Evolutionary conservation across 2,113 vertebrate genomes (phyloP), one percentile per base, ranked within the genome.

Genomic region (Shinisaurus crocodilurus): DNA sequence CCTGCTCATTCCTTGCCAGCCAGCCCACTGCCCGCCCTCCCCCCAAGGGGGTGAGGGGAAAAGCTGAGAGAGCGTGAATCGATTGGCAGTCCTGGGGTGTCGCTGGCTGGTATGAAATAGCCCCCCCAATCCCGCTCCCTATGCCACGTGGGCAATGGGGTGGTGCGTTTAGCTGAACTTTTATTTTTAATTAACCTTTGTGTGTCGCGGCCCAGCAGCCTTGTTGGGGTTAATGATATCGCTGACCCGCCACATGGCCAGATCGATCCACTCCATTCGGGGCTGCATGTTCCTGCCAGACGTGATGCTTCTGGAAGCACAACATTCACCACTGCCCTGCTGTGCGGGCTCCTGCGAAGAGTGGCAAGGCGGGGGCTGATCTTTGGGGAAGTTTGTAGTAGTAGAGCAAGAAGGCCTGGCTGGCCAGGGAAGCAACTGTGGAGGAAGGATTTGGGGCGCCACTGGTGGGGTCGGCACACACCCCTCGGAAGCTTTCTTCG

Each of bases 181-280:
- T 93, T 82, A 87, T 93, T 96, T 96, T 96, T 96, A 96, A 96
- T 96, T 96, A 96, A 96, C 96, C 95, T 91, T 91, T 43, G 90
- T 45, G 94, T 91, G 4, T 82, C 6, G 84, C 86, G 74, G 93
- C 87, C 16, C 89, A 20, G 77, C 88, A 84, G 94, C 91, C 88
- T 90, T 72, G 16, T 77, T 5, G 70, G 92, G 96, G 96, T 96
- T 96, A 96, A 96, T 95, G 95, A 37, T 67, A 87, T 88, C 89
- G 8, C 45, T 96, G 95, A 96, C 95, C 95, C 92, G 40, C 89
- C 23, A 27, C 67, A 2, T 1, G 85, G 75, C 63, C 90, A 3
- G 67, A 96, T 95, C 95, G 89, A 96, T 96, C 82, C 88, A 1
- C 48, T 72, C 32, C 45, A 1, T 54, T 50, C 43, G 20, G 29